Conservation (phyloP, 2,113 vertebrate genomes). For the Forbesichthys agassizii region DNA sequence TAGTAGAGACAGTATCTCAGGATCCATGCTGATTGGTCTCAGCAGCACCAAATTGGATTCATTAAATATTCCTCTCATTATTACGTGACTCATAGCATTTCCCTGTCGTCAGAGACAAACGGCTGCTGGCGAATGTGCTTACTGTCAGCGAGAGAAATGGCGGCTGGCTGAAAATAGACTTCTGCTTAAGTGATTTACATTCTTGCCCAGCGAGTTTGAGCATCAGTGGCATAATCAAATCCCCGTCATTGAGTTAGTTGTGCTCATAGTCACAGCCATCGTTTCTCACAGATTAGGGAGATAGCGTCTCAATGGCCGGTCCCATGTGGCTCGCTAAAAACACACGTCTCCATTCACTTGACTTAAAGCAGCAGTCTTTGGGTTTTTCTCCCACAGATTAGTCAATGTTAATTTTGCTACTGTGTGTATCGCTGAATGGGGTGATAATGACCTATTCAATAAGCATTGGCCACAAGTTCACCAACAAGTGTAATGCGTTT, state of each 20-base stretch:
- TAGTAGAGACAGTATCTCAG: constrained; percentile 51
- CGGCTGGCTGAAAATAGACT: constrained; percentile 60
- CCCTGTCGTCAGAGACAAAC: constrained; percentile 55
- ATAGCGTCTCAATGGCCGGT: too few relatives aligned
- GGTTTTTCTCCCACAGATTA: too few relatives aligned
- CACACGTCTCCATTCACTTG: too few relatives aligned
- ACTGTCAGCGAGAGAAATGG: constrained; percentile 59
- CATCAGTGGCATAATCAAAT: constrained; percentile 65
- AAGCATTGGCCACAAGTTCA: too few relatives aligned
- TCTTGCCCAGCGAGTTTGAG: constrained; percentile 54
- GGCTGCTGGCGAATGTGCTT: constrained; percentile 55
- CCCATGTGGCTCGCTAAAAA: too few relatives aligned
- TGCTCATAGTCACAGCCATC: constrained; percentile 35
- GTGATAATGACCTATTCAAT: too few relatives aligned
- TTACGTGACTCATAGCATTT: constrained; percentile 67
- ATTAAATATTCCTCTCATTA: constrained; percentile 64
- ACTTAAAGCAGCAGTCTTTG: too few relatives aligned
- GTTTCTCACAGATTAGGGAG: too few relatives aligned
- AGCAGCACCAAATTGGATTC: constrained; percentile 64
- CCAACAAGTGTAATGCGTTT: too few relatives aligned
- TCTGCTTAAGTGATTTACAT: constrained; percentile 56
- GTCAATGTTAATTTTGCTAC: too few relatives aligned
- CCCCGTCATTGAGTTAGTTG: constrained; percentile 52
- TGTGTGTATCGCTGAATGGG: too few relatives aligned
- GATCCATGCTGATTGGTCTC: constrained; percentile 47